A percentile compares a stretch with the other conserved stretches of the same genome.
Conservation (phyloP, 64 coral and sea anemone genomes). For the Exaiptasia diaphana region DNA sequence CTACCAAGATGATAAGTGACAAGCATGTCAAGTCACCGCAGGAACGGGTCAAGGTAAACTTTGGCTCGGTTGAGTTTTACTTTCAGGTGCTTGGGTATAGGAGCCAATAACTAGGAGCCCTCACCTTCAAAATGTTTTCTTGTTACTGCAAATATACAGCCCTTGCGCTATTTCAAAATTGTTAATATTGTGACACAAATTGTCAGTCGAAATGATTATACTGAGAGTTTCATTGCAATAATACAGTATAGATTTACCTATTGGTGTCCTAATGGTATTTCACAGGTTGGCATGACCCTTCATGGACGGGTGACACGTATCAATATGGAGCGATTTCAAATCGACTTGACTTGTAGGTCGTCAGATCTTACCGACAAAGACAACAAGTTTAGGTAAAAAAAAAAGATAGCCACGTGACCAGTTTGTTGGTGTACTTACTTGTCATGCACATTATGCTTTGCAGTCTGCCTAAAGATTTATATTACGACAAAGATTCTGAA, state of each 20-base stretch:
- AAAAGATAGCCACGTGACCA: neutral
- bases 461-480: constrained; percentile 79
- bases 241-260: no score
- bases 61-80: neutral
- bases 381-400: constrained; percentile 77
- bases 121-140: neutral
- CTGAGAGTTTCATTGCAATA: no score
- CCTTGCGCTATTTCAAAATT: neutral
- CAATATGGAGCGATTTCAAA: constrained; percentile 90
- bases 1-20: constrained; percentile 97
- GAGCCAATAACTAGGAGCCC: neutral
- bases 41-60: constrained; percentile 97
- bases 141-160: neutral
- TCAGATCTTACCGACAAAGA: constrained; percentile 93
- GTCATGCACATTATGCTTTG: neutral
- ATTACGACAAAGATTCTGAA: constrained; percentile 77
- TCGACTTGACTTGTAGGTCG: constrained; percentile 83
- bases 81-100: neutral
- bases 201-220: no score
- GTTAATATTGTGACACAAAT: no score
- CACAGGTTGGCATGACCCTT: constrained; percentile 76
- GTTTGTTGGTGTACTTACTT: no score
- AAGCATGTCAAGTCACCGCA: constrained; percentile 85
- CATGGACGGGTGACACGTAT: constrained; percentile 86
- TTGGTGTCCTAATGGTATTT: no score